Percentiles rank a stretch among this genome's conserved stretches.
These are phyloP conservation scores for Corythoichthys haematopterus DNA, from an alignment of 2,113 vertebrate genomes.

Conservation along the genomic window DNA sequence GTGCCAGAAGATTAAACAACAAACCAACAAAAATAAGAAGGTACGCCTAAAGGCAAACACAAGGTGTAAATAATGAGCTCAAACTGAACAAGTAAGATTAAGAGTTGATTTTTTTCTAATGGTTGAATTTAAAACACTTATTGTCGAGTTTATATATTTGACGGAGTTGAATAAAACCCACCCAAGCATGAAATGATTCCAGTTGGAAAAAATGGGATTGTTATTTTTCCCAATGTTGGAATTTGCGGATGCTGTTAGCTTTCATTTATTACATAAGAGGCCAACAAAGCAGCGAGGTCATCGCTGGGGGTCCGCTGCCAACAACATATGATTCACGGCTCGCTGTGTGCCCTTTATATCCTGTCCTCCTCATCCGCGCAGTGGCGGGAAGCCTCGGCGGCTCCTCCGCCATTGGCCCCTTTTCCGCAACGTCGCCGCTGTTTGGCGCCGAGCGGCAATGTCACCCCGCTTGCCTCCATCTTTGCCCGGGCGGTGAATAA, in stretches of 20 bases:
- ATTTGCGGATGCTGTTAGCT: slow-evolving; percentile 43
- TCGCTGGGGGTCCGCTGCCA: slow-evolving; percentile 67
- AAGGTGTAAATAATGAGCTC: not conserved
- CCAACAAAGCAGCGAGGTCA: slow-evolving; percentile 60
- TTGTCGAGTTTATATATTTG: too few relatives aligned
- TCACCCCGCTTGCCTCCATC: slow-evolving; percentile 42
- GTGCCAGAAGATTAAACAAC: slow-evolving; percentile 15
- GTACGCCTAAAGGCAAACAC: slow-evolving; percentile 25
- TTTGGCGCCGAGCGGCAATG: slow-evolving; percentile 54
- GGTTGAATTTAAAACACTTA: too few relatives aligned
- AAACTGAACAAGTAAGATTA: not conserved
- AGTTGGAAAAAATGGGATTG: not conserved
- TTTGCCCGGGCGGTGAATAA: slow-evolving; percentile 34
- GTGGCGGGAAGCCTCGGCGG: slow-evolving; percentile 55
- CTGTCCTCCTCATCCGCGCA: slow-evolving; percentile 46
- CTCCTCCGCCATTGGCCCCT: slow-evolving; percentile 56
- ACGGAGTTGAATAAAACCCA: too few relatives aligned
- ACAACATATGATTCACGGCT: slow-evolving; percentile 71
- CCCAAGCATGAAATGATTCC: not conserved
- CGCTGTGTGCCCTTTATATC: slow-evolving; percentile 62
- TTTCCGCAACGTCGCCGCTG: slow-evolving; percentile 43
- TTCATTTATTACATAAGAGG: slow-evolving; percentile 61
- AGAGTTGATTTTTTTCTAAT: too few relatives aligned
- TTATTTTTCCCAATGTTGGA: not conserved
- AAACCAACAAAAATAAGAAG: not conserved